Evolutionary conservation across 2,113 vertebrate species (phyloP), one percentile per base, ranked within the genome.

Genomic region (Pterophyllum scalare): DNA sequence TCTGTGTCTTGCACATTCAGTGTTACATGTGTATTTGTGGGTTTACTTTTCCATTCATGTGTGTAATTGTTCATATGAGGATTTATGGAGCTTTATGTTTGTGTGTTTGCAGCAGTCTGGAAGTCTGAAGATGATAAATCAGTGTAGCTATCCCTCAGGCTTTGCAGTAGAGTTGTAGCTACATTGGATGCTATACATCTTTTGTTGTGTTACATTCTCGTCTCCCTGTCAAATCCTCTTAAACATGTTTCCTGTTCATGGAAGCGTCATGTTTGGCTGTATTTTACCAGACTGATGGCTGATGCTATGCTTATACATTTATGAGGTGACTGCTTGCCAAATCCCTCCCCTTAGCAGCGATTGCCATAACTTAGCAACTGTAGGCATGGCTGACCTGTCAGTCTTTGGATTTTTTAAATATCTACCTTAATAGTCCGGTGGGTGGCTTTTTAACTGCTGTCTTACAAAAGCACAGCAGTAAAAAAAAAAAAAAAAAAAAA

Each of bases 71-170:
- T 60, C 22, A 3, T 17, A 10, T 24, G 31, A 33, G 26, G 2
- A 14, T 22, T 58, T 38, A 26, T 70, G 40, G 40, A 43, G 7
- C 17, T 2, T 58, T 61, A 20, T 59, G 54, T 85, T 43, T 79
- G 2, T 90, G 56, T 60, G 78, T 64, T 54, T 46, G 72, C 59
- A 26, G 75, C 56, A 19, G 60, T 64, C 90, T 87, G 31, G 17
- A 56, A 62, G 82, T 85, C 54, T 88, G 87, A 86, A 88, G 82
- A 91, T 93, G 88, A 92, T 91, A 57, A 90, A 93, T 79, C 19
- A 20, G 77, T 81, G 33, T 59, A 79, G 79, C 84, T 4, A 40
- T 80, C 84, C 75, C 46, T 74, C 75, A 60, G 82, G 82, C 81
- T 87, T 76, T 74, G 60, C 64, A 74, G 60, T 64, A n/a, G 77